phyloP scores from a whole-genome alignment of 2,888 invertebrate genomes.

The Leptopilina drosophilae region DNA sequence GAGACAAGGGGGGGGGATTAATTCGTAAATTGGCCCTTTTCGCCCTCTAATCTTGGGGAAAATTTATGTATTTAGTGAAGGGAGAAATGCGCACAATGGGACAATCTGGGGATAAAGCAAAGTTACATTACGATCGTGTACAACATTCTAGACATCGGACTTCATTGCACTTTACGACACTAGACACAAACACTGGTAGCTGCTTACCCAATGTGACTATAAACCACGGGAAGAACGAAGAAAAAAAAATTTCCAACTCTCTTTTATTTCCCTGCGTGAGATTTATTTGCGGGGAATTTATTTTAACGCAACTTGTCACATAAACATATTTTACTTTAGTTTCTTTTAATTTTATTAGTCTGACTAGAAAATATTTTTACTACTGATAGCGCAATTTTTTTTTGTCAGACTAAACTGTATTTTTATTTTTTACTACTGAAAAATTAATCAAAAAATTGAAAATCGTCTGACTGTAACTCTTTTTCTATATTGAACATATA shows the following conservation, averaged over 20 bases:
- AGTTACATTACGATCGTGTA: conserved; percentile 21
- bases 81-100: conserved; percentile 9
- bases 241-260: background rate
- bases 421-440: no score
- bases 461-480: no score
- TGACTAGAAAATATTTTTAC: no score
- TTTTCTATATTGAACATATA: no score
- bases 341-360: no score
- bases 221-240: background rate
- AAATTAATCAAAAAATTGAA: no score
- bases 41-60: conserved; percentile 11
- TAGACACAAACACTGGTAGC: background rate
- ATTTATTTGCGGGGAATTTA: no score
- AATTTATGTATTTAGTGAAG: conserved; percentile 33
- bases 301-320: no score
- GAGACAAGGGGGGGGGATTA: background rate
- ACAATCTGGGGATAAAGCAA: conserved; percentile 31
- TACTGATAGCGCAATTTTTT: no score
- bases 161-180: conserved; percentile 14
- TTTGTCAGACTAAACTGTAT: no score
- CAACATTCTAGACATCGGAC: conserved; percentile 1
- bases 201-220: background rate
- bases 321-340: no score
- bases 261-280: background rate
- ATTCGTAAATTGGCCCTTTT: conserved; percentile 5